These are phyloP conservation scores for Pipra filicauda DNA, from an alignment of 2,113 vertebrate species.

Conservation along the genomic window DNA sequence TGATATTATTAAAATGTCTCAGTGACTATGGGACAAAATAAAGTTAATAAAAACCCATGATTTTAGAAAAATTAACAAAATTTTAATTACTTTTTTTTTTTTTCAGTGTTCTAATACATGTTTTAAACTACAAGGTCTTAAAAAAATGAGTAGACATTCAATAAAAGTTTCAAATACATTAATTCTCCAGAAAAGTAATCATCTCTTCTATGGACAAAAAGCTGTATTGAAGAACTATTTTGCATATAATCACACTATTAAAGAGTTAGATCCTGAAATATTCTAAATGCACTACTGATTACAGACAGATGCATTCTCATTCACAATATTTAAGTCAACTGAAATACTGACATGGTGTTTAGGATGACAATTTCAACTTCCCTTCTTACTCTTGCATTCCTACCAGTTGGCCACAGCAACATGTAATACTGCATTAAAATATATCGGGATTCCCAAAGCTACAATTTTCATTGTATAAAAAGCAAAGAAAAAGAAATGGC, in stretches of 20 bases:
- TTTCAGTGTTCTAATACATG: neutral
- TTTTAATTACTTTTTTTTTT: neutral
- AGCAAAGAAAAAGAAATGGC: neutral
- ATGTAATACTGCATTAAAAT: neutral
- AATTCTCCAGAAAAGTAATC: neutral
- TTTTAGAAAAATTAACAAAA: neutral
- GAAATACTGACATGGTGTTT: conserved; percentile 14
- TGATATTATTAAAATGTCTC: neutral
- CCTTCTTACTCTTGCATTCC: neutral
- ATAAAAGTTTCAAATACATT: neutral
- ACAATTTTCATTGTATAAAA: neutral
- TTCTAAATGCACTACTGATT: conserved; percentile 2
- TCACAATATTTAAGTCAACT: conserved; percentile 20
- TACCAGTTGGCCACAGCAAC: neutral
- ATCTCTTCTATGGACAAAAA: neutral
- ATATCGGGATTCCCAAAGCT: neutral
- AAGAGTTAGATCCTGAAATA: neutral
- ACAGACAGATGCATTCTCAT: neutral
- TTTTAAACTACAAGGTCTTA: neutral
- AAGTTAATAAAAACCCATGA: neutral
- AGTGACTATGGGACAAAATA: neutral
- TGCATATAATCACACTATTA: neutral
- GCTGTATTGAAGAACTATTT: neutral
- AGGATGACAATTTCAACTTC: neutral
- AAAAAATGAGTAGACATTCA: neutral